Evolutionary conservation across 2,797 vertebrate genomes (phyloP), one percentile per base, ranked within the genome.

Genomic region (Clarias platycephalus): DNA sequence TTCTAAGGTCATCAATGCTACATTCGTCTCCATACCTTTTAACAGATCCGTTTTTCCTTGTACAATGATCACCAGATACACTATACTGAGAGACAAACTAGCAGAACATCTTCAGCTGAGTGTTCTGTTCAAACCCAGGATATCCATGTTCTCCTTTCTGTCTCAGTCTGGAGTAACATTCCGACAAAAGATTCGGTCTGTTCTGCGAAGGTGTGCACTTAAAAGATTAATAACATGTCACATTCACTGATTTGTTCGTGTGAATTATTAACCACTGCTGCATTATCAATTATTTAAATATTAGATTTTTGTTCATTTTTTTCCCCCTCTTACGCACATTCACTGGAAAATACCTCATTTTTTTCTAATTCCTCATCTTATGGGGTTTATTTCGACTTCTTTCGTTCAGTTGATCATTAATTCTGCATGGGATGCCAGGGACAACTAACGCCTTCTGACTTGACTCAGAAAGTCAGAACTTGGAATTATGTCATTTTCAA

Each of bases 251-350:
- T 95, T 95, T 94, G 93, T 94, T 91, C 83, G 86, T 86, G 91
- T 95, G 88, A 95, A 95, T 95, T 93, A 95, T 95, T 95, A 88
- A 94, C 89, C 84, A n/a, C 91, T 86, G 93, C 91, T 91, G 93
- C 90, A 93, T 93, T 93, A 94, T 94, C 83, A 95, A 94, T 94
- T 93, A 94, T 95, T 94, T 86, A 94, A 92, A 91, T 86, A 58
- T 88, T 58, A 81, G 87, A 92, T 88, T 89, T 90, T 87, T 80
- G 62, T 80, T 64, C 62, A 26, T 68, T 80, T 67, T 68, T 72
- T 74, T 66, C 20, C 4, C 6, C 8, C 12, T 66, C 62, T 71
- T 81, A 31, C 40, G 64, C 80, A 81, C 77, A 71, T 87, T 84
- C 77, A 53, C 71, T 66, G 53, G 81, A 85, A 88, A 37, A 83